Evolutionary conservation across 2,113 vertebrate genomes (phyloP).

Genomic region (Morone chrysops): DNA sequence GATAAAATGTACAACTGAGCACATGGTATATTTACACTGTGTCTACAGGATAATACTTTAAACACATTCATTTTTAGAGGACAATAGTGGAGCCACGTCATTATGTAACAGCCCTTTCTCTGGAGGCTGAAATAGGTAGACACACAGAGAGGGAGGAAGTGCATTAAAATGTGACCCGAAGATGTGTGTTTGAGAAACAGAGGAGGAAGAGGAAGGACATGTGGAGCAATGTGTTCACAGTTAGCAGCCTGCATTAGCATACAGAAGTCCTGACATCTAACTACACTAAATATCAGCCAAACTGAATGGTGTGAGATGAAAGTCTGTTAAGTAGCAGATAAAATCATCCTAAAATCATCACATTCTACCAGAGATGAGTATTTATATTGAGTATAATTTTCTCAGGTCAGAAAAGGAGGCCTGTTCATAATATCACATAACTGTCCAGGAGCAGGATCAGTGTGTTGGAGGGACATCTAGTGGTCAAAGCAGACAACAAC

Average conservation of each 20-base stretch:
- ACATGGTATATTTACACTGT: constrained; percentile 1
- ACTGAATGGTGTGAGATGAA: not conserved
- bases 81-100: constrained; percentile 41
- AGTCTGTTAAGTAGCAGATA: not conserved
- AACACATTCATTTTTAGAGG: constrained; percentile 32
- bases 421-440: not conserved
- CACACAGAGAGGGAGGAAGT: constrained; percentile 25
- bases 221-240: not conserved
- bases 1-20: not conserved
- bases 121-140: constrained; percentile 40
- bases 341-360: not conserved
- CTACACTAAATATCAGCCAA: not conserved
- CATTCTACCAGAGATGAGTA: constrained; percentile 14
- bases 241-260: not conserved
- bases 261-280: not conserved
- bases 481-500: constrained; percentile 34
- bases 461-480: constrained; percentile 48
- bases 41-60: constrained; percentile 4
- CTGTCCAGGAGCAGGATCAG: not conserved
- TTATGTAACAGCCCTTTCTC: constrained; percentile 51
- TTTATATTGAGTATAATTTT: too few species aligned
- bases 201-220: constrained; percentile 2
- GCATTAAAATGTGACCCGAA: constrained; percentile 15
- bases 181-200: constrained; percentile 11
- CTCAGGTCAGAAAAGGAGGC: not conserved